These are phyloP conservation scores for Eufriesea mexicana DNA, from an alignment of 1,140 invertebrate species.

Conservation along the genomic window DNA sequence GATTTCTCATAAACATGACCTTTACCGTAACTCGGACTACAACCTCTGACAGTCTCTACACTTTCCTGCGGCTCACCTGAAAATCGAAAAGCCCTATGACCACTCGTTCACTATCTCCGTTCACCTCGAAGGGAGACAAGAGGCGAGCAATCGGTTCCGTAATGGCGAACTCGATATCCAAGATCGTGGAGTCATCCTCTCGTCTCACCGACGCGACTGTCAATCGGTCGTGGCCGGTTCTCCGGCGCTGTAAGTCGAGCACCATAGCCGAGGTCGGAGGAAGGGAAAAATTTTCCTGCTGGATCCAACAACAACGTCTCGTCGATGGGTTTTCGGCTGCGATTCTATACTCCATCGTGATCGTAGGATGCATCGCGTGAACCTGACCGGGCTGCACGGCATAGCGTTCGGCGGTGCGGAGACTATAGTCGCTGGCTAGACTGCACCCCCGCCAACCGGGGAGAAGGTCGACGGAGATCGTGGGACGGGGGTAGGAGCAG, in stretches of 20 bases:
- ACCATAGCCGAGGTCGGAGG: neutral
- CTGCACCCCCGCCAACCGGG: constrained; percentile 71
- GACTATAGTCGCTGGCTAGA: constrained; percentile 73
- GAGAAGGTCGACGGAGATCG: constrained; percentile 64
- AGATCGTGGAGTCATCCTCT: constrained; percentile 12
- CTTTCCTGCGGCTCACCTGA: no score
- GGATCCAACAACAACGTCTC: constrained; percentile 48
- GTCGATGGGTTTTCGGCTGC: constrained; percentile 59
- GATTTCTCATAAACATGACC: neutral
- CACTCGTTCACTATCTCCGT: neutral
- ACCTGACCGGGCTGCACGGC: constrained; percentile 30
- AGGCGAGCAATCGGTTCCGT: neutral
- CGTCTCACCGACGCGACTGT: neutral
- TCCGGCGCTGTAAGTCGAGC: constrained; percentile 38
- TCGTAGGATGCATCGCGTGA: constrained; percentile 10
- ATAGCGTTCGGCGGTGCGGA: constrained; percentile 50
- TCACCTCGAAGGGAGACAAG: neutral
- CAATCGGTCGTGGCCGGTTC: constrained; percentile 13
- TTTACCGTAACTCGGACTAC: no score
- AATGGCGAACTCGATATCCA: constrained; percentile 3
- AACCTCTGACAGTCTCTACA: no score
- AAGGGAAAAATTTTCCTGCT: constrained; percentile 46
- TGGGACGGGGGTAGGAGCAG: constrained; percentile 51
- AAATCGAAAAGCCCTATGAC: neutral
- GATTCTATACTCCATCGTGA: constrained; percentile 38